Base-by-base conservation (phyloP, 1,140 invertebrate species). In the Solen grandis region DNA sequence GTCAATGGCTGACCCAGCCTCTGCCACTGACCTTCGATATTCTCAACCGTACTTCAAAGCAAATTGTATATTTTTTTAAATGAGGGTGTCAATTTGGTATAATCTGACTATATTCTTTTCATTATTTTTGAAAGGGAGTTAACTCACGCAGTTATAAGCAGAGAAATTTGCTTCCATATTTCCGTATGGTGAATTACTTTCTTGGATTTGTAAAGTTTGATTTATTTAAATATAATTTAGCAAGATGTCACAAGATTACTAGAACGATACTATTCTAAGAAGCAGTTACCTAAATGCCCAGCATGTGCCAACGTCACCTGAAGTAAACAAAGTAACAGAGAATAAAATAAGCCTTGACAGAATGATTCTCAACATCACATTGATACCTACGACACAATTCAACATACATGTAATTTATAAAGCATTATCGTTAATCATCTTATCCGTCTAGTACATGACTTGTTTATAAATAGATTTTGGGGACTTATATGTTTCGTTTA, bases 211-310 rank as follows among this genome's bases (percentile, higher is more conserved):
- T 14, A 22, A 13, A 22, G 5, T 8, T 10, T 3, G 16, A 55
- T 13, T 50, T 2, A 10, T 35, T 29, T 36, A 35, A 63, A 63
- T n/a, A 2, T 27, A 29, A 5, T 4, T n/a, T 27, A 46, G 22
- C 54, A 70, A 29, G 1, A 70, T 29, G 41, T 33, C 1, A 19
- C n/a, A n/a, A n/a, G n/a, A n/a, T n/a, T n/a, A n/a, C n/a, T n/a
- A n/a, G n/a, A n/a, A n/a, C n/a, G n/a, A n/a, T n/a, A n/a, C n/a
- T n/a, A n/a, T n/a, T n/a, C n/a, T n/a, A n/a, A n/a, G n/a, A n/a
- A n/a, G n/a, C n/a, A n/a, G n/a, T 76, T 86, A 86, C 88, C 88
- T 88, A 81, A 91, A 88, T 29, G 89, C 89, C 88, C 89, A 91
- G 60, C 90, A 91, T 16, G 89, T 86, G 36, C 90, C 90, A 1